Base-by-base conservation (phyloP, 2,888 invertebrate genomes). In the Isotomurus palustris region DNA sequence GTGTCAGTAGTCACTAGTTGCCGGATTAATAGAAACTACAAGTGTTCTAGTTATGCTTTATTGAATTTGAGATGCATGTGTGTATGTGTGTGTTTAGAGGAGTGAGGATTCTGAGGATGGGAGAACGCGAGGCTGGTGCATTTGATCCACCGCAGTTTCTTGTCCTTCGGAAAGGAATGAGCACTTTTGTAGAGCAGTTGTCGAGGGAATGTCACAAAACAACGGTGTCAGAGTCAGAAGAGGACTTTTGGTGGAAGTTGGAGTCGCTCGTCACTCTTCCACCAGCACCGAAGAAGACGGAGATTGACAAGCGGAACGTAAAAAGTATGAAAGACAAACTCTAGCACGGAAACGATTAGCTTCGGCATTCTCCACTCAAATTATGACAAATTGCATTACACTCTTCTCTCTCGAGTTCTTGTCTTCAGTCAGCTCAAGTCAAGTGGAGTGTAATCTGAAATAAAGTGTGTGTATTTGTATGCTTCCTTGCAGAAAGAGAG, bases 341-440 rank as follows among this genome's bases (percentile, higher is more conserved):
- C 38, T 24, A 3, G 21, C 49, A 60, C 60, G 62, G 63, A 64
- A 64, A 53, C 66, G 66, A 66, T 66, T 66, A 66, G 66, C 60
- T 63, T 54, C 62, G 66, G 56, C 60, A 59, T 60, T 64, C 61
- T 59, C 64, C 66, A 62, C 64, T 64, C 66, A 66, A 66, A 66
- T 66, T 66, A 66, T 66, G 66, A 66, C 66, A 66, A 66, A 66
- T 66, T 66, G 62, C 57, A 67, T 62, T 60, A 60, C 64, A 61
- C 62, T 60, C 55, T 58, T 44, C 40, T n/a, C n/a, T n/a, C n/a
- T n/a, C n/a, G n/a, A n/a, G n/a, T n/a, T n/a, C n/a, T n/a, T n/a
- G n/a, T n/a, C n/a, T n/a, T n/a, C n/a, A n/a, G n/a, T n/a, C n/a
- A n/a, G n/a, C n/a, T n/a, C n/a, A n/a, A n/a, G n/a, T n/a, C n/a